Base-by-base conservation (phyloP, 2,888 invertebrate species). In the Drosophila flavopinicola region DNA sequence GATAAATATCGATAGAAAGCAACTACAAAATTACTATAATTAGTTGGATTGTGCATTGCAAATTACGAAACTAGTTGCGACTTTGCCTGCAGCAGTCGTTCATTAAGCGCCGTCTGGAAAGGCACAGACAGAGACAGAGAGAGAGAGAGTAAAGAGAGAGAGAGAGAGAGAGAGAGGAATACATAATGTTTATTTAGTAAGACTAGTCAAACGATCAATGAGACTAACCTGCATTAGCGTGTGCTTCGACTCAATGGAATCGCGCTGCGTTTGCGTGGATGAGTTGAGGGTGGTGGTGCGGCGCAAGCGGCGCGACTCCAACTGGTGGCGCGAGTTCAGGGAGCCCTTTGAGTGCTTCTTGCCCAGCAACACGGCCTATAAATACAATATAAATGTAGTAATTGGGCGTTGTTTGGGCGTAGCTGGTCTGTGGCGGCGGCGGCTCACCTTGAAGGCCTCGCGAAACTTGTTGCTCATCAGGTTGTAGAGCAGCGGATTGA, bases 381-480 rank as follows among this genome's bases (percentile, higher is more conserved):
- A n/a, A n/a, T n/a, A n/a, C n/a, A n/a, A n/a, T n/a, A n/a, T n/a
- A n/a, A n/a, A n/a, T n/a, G n/a, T n/a, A n/a, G n/a, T n/a, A n/a
- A n/a, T n/a, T n/a, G n/a, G n/a, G n/a, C n/a, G n/a, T n/a, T n/a
- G n/a, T n/a, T n/a, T n/a, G n/a, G n/a, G n/a, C n/a, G n/a, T n/a
- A n/a, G n/a, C n/a, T n/a, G n/a, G n/a, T n/a, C n/a, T n/a, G n/a
- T n/a, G n/a, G n/a, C n/a, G n/a, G n/a, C 24, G 0, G 4, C 0
- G 0, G 39, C 78, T 47, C 92, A 97, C 97, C 95, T 96, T 96
- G 91, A 98, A 98, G 39, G 98, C 98, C 73, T 95, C 95, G 41
- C 98, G 93, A 90, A 98, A 98, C 90, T 98, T 97, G 90, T 96
- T 94, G 7, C 97, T 98, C 97, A 98, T 97, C 52, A 97, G 95